Conservation (phyloP, 2,113 vertebrate genomes). For the Oncorhynchus nerka region DNA sequence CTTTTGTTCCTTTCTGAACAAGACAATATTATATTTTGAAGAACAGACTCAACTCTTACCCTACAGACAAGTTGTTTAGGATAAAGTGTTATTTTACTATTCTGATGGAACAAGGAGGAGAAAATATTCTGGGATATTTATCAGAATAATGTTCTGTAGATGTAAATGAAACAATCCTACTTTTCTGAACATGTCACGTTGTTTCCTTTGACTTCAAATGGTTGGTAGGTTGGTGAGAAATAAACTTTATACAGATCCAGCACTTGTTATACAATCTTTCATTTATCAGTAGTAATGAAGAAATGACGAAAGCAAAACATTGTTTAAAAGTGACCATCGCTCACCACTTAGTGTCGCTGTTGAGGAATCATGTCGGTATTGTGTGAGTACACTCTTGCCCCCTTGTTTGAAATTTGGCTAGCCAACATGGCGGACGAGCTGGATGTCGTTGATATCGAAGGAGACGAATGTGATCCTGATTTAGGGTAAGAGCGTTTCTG, state of each 20-base stretch:
- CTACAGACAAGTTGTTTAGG: not conserved
- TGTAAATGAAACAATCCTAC: constrained; percentile 48
- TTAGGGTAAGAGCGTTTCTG: constrained; percentile 44
- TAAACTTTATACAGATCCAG: not conserved
- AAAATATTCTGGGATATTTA: constrained; percentile 44
- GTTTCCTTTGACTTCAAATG: constrained; percentile 9
- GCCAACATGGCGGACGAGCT: constrained; percentile 80
- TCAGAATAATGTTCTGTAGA: constrained; percentile 35
- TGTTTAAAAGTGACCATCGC: not conserved
- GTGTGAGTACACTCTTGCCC: not conserved
- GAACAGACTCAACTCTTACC: not conserved
- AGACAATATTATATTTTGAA: not conserved
- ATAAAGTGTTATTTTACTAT: not conserved
- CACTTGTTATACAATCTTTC: not conserved
- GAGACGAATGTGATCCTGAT: constrained; percentile 72
- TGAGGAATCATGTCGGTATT: not conserved
- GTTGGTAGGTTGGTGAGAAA: not conserved
- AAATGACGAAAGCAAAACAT: too few relatives aligned
- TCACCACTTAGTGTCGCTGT: not conserved
- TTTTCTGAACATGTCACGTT: constrained; percentile 25
- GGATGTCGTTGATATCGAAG: constrained; percentile 91
- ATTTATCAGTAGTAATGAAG: too few relatives aligned
- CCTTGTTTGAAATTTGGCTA: not conserved
- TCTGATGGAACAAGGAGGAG: not conserved
- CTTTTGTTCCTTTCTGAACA: not conserved